Percentiles rank a stretch among this genome's conserved stretches.
Evolutionary conservation across 2,113 vertebrate genomes (phyloP).

Genomic region (Nesogale talazaci): DNA sequence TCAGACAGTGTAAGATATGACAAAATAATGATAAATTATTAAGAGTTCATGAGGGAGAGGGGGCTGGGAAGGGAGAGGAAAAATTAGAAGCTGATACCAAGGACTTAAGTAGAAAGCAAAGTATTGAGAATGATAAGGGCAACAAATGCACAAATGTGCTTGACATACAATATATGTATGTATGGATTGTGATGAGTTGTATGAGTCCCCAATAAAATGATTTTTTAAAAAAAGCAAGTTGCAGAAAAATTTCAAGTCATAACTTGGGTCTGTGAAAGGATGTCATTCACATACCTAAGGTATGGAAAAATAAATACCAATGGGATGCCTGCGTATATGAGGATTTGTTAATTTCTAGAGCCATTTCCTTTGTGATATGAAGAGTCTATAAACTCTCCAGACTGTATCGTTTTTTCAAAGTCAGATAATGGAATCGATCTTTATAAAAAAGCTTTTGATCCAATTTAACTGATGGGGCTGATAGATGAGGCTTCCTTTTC

Average conservation of each 20-base stretch:
- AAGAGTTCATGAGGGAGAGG: too few species aligned
- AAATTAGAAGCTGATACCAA: too few species aligned
- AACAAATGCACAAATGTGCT: too few species aligned
- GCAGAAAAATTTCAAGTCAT: not conserved
- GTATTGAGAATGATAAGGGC: too few species aligned
- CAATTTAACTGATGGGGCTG: not conserved
- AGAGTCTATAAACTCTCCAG: not conserved
- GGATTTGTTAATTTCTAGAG: not conserved
- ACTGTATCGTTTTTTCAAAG: not conserved
- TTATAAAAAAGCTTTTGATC: conserved; percentile 11
- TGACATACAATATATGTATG: too few species aligned
- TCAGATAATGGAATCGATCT: not conserved
- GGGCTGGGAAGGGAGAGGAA: too few species aligned
- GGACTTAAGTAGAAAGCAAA: too few species aligned
- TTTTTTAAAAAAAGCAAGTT: not conserved
- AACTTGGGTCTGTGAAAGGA: not conserved
- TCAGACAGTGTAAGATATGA: too few species aligned
- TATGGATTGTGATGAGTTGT: too few species aligned
- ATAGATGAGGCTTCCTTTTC: not conserved
- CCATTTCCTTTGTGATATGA: not conserved
- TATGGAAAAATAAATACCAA: not conserved
- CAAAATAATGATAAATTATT: too few species aligned
- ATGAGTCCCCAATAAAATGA: too few species aligned
- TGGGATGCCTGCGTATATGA: not conserved
- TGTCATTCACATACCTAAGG: not conserved